Evolutionary conservation across 2,797 vertebrate species (phyloP).

Genomic region (Rhabdophis nuchalis): DNA sequence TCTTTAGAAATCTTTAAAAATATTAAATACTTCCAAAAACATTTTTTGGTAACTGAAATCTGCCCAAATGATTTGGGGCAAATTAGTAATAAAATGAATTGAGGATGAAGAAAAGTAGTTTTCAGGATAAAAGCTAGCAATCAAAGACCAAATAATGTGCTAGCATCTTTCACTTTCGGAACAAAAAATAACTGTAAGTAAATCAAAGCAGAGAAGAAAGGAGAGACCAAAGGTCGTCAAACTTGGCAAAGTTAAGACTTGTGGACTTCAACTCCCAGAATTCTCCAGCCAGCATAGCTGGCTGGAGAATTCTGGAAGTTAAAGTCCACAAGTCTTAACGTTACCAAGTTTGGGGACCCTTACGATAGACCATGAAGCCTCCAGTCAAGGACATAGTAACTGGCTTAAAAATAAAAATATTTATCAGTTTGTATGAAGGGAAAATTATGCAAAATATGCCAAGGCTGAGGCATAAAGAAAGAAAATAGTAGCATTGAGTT

Average conservation of each 20-base stretch:
- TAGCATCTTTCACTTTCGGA: neutral
- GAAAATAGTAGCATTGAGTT: neutral
- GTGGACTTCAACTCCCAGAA: too few species aligned
- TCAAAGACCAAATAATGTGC: neutral
- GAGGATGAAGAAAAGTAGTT: neutral
- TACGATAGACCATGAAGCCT: neutral
- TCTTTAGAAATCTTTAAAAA: neutral
- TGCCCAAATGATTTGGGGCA: neutral
- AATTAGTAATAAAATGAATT: neutral
- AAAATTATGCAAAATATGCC: neutral
- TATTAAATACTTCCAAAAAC: neutral
- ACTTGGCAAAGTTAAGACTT: too few species aligned
- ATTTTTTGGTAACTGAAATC: neutral
- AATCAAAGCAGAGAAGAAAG: too few species aligned
- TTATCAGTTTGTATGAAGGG: neutral
- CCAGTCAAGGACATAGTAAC: neutral
- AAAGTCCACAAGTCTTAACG: too few species aligned
- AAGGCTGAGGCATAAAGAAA: neutral
- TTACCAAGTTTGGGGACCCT: too few species aligned
- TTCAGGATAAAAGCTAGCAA: neutral
- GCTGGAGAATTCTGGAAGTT: too few species aligned
- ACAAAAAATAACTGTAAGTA: neutral
- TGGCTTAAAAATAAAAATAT: neutral
- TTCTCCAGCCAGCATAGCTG: too few species aligned
- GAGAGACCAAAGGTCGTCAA: too few species aligned